phyloP scores from a whole-genome alignment of 2,113 vertebrate species.

The Leucopternis melanops region DNA sequence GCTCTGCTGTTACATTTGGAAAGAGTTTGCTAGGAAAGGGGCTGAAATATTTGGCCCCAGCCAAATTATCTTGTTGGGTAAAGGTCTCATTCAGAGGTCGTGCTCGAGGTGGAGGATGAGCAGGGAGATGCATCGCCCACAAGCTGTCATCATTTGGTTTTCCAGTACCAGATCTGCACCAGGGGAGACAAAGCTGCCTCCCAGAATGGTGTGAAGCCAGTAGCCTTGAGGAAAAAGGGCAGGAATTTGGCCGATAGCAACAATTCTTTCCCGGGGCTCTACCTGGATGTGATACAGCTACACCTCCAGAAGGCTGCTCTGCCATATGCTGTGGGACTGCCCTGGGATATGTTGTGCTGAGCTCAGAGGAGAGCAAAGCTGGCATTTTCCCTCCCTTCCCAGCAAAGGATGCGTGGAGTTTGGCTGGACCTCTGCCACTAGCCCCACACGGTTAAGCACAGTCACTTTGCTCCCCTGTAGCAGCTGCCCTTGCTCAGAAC shows the following conservation, averaged over 20 bases:
- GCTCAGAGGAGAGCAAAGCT: neutral
- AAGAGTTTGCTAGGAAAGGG: neutral
- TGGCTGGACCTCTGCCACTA: neutral
- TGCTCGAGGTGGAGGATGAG: neutral
- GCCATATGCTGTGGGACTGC: neutral
- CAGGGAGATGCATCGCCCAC: accelerated
- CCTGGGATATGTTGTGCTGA: neutral
- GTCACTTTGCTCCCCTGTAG: neutral
- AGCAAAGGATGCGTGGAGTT: neutral
- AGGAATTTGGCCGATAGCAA: constrained; percentile 5
- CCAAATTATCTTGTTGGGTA: neutral
- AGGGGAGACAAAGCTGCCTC: neutral
- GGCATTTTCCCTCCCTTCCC: neutral
- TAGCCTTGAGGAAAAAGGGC: constrained; percentile 7
- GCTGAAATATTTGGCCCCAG: neutral
- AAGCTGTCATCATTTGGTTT: neutral
- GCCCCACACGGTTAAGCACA: neutral
- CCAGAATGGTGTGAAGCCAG: neutral
- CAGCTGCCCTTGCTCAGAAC: neutral
- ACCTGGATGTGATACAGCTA: constrained; percentile 36
- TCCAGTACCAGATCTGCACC: neutral
- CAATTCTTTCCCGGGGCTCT: constrained; percentile 11
- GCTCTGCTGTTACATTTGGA: neutral
- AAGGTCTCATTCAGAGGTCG: neutral
- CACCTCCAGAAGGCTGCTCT: constrained; percentile 5